A percentile compares a stretch with the other conserved stretches of the same genome.
Conservation (phyloP, 2,888 invertebrate genomes). For the Caenorhabditis angaria region DNA sequence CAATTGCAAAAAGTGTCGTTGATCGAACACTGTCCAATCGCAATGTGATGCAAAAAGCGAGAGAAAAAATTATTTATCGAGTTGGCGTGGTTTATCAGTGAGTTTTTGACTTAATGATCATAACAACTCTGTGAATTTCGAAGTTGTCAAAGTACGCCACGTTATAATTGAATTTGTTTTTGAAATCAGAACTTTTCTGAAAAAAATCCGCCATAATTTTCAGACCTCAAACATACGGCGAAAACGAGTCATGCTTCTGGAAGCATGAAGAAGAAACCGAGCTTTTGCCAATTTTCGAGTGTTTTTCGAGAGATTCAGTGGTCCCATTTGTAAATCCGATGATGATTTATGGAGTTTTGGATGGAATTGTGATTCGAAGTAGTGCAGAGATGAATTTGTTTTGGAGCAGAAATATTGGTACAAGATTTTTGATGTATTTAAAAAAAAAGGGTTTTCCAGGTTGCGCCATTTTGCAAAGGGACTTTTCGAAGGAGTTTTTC, state of each 20-base stretch:
- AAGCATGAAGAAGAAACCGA: background rate
- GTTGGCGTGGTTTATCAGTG: background rate
- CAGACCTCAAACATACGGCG: background rate
- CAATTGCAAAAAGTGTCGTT: background rate
- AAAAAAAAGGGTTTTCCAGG: too few relatives aligned
- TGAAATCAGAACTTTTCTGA: too few relatives aligned
- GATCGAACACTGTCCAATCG: background rate
- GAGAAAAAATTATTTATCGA: background rate
- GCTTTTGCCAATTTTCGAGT: background rate
- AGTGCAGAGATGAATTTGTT: background rate
- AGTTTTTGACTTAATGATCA: background rate
- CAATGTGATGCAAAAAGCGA: background rate
- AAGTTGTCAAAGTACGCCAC: too few relatives aligned
- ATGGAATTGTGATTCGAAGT: background rate
- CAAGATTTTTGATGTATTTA: too few relatives aligned
- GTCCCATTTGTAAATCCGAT: background rate
- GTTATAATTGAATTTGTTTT: too few relatives aligned
- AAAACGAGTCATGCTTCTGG: background rate
- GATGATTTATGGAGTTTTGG: background rate
- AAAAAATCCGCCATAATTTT: too few relatives aligned
- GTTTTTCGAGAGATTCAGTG: background rate
- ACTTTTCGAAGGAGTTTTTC: too few relatives aligned
- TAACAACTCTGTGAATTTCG: too few relatives aligned
- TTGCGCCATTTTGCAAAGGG: too few relatives aligned
- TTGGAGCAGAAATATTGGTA: background rate